Percentiles rank a stretch among this genome's conserved stretches.
Evolutionary conservation across 2,797 vertebrate species (phyloP).

Genomic region (Lophius americanus): DNA sequence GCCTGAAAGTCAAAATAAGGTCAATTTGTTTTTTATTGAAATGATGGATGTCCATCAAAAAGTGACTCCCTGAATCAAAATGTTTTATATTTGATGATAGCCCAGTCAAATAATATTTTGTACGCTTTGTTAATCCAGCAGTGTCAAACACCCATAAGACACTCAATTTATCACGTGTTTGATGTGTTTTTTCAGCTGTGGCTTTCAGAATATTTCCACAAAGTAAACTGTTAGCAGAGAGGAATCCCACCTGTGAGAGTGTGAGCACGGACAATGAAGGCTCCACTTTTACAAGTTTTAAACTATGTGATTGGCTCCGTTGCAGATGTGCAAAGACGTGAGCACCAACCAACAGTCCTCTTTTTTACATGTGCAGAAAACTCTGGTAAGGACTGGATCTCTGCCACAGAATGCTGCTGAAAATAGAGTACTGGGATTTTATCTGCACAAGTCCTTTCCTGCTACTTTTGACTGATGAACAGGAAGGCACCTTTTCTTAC

Average conservation of each 20-base stretch:
- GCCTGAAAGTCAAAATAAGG: slow-evolving; percentile 52
- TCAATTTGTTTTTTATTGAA: slow-evolving; percentile 25
- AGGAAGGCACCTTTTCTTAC: too few relatives aligned
- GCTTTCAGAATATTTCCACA: slow-evolving; percentile 59
- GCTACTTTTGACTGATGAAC: slow-evolving; percentile 1
- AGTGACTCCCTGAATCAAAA: slow-evolving; percentile 16
- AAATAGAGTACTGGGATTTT: slow-evolving; percentile 3
- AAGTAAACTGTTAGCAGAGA: slow-evolving; percentile 65
- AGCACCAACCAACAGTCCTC: slow-evolving; percentile 6
- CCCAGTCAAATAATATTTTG: slow-evolving; percentile 48
- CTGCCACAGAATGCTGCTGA: neutral
- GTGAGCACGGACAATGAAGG: slow-evolving; percentile 29
- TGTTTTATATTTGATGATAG: slow-evolving; percentile 29
- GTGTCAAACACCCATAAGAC: slow-evolving; percentile 56
- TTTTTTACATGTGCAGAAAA: slow-evolving; percentile 14
- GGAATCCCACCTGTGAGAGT: slow-evolving; percentile 73
- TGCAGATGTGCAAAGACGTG: slow-evolving; percentile 35
- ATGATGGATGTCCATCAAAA: slow-evolving; percentile 53
- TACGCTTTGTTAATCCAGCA: slow-evolving; percentile 59
- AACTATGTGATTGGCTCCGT: slow-evolving; percentile 9
- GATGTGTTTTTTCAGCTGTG: slow-evolving; percentile 78
- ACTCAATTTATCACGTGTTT: slow-evolving; percentile 60
- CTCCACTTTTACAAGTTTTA: slow-evolving; percentile 20
- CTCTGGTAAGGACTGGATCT: slow-evolving; percentile 47
- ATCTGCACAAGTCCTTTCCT: slow-evolving; percentile 16